These are phyloP conservation scores for Drepana arcuata DNA, from an alignment of 1,140 invertebrate genomes.

Conservation along the genomic window DNA sequence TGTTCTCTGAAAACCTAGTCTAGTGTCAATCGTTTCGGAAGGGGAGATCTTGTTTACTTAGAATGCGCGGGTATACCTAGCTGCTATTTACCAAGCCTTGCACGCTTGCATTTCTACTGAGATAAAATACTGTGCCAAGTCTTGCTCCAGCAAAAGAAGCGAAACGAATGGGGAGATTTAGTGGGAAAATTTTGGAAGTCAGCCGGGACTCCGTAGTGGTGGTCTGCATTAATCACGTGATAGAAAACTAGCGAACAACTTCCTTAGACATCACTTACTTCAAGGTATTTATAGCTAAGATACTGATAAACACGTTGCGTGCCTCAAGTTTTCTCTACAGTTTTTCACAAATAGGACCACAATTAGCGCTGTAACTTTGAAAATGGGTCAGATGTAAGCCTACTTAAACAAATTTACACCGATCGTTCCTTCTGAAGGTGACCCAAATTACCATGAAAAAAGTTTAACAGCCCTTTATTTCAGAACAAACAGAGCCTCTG, in stretches of 20 bases:
- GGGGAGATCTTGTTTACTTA: too few species aligned
- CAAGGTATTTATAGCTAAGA: too few species aligned
- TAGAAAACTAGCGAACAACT: conserved; percentile 49
- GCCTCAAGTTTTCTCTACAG: conserved; percentile 12
- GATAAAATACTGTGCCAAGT: conserved; percentile 68
- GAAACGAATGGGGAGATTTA: conserved; percentile 62
- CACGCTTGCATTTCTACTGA: conserved; percentile 56
- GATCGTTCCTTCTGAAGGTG: conserved; percentile 59
- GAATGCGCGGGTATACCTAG: too few species aligned
- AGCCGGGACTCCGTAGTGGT: conserved; percentile 52
- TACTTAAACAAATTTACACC: conserved; percentile 68
- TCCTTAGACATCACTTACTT: conserved; percentile 32
- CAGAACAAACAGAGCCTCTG: conserved; percentile 66
- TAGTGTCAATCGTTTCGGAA: too few species aligned
- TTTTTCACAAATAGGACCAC: too few species aligned
- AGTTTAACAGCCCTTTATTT: conserved; percentile 71
- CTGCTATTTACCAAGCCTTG: conserved; percentile 41
- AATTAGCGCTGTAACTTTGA: too few species aligned
- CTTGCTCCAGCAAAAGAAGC: conserved; percentile 56
- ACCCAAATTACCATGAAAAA: conserved; percentile 71
- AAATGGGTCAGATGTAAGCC: conserved; percentile 41
- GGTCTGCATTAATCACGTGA: conserved; percentile 55
- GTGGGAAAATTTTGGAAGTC: conserved; percentile 66
- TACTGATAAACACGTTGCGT: too few species aligned
- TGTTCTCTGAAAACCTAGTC: too few species aligned